Evolutionary conservation across 2,888 invertebrate genomes (phyloP).

Genomic region (Gymnoscelis rufifasciata): DNA sequence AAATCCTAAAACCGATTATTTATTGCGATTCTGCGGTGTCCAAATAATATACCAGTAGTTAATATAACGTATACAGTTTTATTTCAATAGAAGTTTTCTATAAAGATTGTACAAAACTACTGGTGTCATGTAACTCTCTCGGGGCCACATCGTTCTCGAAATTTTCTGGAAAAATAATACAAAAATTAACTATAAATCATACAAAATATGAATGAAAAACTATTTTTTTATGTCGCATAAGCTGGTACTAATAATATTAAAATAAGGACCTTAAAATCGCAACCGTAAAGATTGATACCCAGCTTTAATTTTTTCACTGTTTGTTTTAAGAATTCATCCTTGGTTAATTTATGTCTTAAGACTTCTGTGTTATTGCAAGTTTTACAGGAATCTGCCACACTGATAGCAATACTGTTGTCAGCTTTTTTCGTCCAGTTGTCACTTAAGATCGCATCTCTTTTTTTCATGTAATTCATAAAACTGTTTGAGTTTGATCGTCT

Average conservation of each 20-base stretch:
- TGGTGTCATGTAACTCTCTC: slow-evolving; percentile 61
- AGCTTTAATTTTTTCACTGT: slow-evolving; percentile 62
- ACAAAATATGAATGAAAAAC: no score
- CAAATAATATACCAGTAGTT: no score
- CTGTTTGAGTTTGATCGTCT: slow-evolving; percentile 42
- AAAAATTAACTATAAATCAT: no score
- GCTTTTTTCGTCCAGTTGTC: slow-evolving; percentile 20
- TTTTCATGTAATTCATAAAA: slow-evolving; percentile 59
- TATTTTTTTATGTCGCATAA: no score
- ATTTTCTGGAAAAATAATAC: slow-evolving; percentile 65
- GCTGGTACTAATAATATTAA: no score
- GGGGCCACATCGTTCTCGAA: slow-evolving; percentile 59
- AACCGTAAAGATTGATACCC: slow-evolving; percentile 69
- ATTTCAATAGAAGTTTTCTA: slow-evolving; percentile 60
- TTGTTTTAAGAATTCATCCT: slow-evolving; percentile 46
- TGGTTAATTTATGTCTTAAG: slow-evolving; percentile 48
- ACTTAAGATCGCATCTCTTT: slow-evolving; percentile 43
- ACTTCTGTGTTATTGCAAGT: slow-evolving; percentile 57
- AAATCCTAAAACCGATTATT: no score
- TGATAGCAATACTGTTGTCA: slow-evolving; percentile 20
- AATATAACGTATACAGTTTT: slow-evolving; percentile 16
- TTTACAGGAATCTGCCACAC: slow-evolving; percentile 40
- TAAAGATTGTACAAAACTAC: slow-evolving; percentile 59
- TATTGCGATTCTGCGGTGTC: no score
- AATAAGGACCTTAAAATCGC: slow-evolving; percentile 75